Base-by-base conservation (phyloP, 2,888 invertebrate species). In the Pimpla rufipes region DNA sequence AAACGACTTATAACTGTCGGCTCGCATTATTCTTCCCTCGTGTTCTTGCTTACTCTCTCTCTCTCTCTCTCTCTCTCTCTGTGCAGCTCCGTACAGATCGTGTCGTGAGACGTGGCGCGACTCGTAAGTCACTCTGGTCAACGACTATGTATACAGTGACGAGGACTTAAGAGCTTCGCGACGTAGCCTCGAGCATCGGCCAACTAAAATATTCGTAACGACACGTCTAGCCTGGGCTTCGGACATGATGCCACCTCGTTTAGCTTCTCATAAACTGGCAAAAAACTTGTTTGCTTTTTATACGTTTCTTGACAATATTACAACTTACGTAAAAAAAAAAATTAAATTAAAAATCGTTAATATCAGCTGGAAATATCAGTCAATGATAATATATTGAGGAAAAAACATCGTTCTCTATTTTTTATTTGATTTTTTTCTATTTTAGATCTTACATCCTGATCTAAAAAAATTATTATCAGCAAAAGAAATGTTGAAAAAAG, bases 1-100 rank as follows among this genome's bases (percentile, higher is more conserved):
- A 79, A 73, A 45, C 79, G 74, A 80, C 79, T 74, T 68, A 75
- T 52, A 80, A 80, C 74, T 40, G 73, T 73, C 67, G 66, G 37
- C 57, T 77, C 52, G 50, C 67, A 67, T 73, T 71, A 47, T 75
- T 66, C 66, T 71, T 47, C 57, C 21, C 62, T 42, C n/a, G 11
- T 59, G 29, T 29, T 23, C 29, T n/a, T n/a, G n/a, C n/a, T n/a
- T n/a, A n/a, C n/a, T 37, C 23, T 62, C 37, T 35, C 70, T 16
- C 52, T 35, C 57, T 50, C 57, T 47, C 37, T 55, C 45, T 67
- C 40, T 0, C 40, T 23, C 21, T 66, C 18, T 78, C 18, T 67
- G 42, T 45, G 23, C n/a, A 45, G 70, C 8, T n/a, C n/a, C n/a
- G n/a, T n/a, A n/a, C n/a, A n/a, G n/a, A n/a, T n/a, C n/a, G n/a